Percentiles rank a stretch among this genome's conserved stretches.
These are phyloP conservation scores for Cancer borealis DNA, from an alignment of 2,888 invertebrate genomes.

Conservation along the genomic window DNA sequence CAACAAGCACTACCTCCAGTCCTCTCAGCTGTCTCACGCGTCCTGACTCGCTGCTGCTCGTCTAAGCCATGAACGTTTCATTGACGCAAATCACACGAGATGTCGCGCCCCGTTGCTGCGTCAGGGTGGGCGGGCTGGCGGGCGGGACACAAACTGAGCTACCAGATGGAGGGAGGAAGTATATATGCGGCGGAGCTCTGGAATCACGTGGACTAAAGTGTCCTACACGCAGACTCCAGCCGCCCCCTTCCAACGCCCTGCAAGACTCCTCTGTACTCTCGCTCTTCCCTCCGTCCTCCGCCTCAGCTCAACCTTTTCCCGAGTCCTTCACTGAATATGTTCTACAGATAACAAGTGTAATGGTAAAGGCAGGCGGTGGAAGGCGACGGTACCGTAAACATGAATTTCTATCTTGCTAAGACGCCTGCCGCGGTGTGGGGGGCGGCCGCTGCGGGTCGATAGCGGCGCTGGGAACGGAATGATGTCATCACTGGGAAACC, in stretches of 20 bases:
- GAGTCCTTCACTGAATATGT: not conserved
- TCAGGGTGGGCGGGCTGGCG: not conserved
- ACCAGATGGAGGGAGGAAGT: conserved; percentile 58
- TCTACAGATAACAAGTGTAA: not conserved
- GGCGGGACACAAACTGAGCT: conserved; percentile 60
- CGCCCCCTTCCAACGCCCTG: not conserved
- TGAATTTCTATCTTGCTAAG: not conserved
- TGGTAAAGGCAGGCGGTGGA: not conserved
- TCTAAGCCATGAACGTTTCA: conserved; percentile 59
- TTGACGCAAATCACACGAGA: conserved; percentile 55
- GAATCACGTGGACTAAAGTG: conserved; percentile 66
- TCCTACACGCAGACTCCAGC: conserved; percentile 61
- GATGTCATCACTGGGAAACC: conserved; percentile 74
- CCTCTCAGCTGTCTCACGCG: not conserved
- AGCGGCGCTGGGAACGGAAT: conserved; percentile 64
- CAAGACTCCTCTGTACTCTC: not conserved
- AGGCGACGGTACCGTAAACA: not conserved
- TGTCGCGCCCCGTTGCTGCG: not conserved
- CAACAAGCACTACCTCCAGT: conserved; percentile 17
- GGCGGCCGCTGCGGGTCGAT: conserved; percentile 51
- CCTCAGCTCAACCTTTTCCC: too few species aligned
- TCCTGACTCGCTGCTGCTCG: conserved; percentile 34
- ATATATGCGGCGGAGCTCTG: conserved; percentile 67
- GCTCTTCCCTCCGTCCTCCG: not conserved
- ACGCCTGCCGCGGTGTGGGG: conserved; percentile 1